These are phyloP conservation scores for Pseudococcus jackbeardsleyi DNA, from an alignment of 2,888 invertebrate genomes.

Conservation along the genomic window DNA sequence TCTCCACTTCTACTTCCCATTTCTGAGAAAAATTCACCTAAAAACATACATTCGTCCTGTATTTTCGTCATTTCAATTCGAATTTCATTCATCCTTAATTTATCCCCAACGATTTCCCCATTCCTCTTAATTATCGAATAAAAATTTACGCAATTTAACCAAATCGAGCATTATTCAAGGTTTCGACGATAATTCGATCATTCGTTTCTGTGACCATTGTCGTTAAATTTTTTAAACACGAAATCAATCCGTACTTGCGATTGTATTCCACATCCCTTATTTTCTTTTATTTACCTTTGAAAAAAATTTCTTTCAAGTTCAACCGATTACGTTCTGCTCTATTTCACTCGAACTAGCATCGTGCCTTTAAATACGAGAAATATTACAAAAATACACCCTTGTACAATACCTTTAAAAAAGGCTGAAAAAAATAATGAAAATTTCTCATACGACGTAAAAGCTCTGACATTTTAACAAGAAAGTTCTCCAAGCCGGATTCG, in stretches of 20 bases:
- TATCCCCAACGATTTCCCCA: too few relatives aligned
- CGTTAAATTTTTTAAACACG: neutral
- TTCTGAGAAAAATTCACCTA: neutral
- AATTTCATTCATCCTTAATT: neutral
- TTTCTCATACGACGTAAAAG: neutral
- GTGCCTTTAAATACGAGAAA: neutral
- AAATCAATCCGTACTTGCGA: neutral
- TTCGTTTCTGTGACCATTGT: neutral
- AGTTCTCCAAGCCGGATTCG: neutral
- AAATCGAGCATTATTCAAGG: neutral
- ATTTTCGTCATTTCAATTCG: neutral
- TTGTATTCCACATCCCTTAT: neutral
- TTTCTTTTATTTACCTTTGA: neutral
- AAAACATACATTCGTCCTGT: neutral
- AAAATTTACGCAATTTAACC: too few relatives aligned
- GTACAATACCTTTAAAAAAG: neutral
- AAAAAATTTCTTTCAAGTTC: neutral
- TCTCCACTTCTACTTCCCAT: neutral
- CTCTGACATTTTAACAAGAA: neutral
- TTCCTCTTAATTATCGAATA: too few relatives aligned
- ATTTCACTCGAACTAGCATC: neutral
- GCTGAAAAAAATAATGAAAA: neutral
- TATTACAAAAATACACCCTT: neutral
- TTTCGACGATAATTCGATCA: neutral
- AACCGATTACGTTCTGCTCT: neutral